Percentiles rank a stretch among this genome's conserved stretches.
These are phyloP conservation scores for Fundulus diaphanus DNA, from an alignment of 2,797 vertebrate species.

Conservation along the genomic window DNA sequence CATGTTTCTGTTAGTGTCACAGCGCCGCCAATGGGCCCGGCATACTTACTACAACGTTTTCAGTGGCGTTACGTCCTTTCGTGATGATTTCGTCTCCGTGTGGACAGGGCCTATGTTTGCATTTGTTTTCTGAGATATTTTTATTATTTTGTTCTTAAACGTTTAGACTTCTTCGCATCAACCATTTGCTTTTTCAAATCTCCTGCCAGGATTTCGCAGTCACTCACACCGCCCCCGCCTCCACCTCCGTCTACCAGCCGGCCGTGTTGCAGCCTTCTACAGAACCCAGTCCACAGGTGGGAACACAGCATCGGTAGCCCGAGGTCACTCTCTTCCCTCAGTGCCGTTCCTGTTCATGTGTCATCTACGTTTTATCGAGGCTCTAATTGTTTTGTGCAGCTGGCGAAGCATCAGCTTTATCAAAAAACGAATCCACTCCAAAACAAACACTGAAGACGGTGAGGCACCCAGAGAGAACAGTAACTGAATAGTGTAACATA, in stretches of 20 bases:
- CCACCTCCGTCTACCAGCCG: conserved; percentile 83
- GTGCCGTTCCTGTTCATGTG: not conserved
- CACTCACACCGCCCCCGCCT: conserved; percentile 78
- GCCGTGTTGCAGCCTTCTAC: conserved; percentile 92
- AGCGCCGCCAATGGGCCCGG: no score
- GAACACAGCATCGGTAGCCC: not conserved
- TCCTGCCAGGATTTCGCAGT: conserved; percentile 78
- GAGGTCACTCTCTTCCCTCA: not conserved
- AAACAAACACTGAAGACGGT: not conserved
- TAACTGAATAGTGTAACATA: not conserved
- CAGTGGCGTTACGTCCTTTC: no score
- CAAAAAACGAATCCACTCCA: not conserved
- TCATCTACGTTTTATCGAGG: not conserved
- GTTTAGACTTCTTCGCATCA: conserved; percentile 5
- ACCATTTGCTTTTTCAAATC: not conserved
- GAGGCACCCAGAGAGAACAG: not conserved
- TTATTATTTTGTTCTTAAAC: not conserved
- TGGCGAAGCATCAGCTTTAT: not conserved
- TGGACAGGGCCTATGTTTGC: not conserved
- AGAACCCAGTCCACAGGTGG: conserved; percentile 91
- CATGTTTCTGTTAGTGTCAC: no score
- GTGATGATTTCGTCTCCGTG: no score
- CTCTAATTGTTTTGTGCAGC: not conserved
- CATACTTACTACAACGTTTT: no score
- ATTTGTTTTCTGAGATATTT: not conserved